A percentile compares a stretch with the other conserved stretches of the same genome.
These are phyloP conservation scores for Drosophila biarmipes DNA, from an alignment of 1,140 invertebrate genomes.

Conservation along the genomic window DNA sequence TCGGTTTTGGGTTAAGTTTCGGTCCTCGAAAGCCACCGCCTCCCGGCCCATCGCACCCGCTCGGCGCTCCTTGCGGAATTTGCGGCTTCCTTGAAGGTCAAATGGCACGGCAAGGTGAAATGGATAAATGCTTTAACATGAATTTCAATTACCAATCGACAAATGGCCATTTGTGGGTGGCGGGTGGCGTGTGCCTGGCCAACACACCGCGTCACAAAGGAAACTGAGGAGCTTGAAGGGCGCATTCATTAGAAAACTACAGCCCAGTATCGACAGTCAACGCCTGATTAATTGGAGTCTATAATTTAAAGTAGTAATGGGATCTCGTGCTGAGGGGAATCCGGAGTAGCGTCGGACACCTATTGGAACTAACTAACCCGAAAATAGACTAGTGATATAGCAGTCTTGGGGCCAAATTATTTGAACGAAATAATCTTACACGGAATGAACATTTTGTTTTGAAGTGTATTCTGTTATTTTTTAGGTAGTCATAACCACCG, in stretches of 20 bases:
- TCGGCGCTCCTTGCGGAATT: slow-evolving; percentile 29
- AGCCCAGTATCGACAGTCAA: not conserved
- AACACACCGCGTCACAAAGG: not conserved
- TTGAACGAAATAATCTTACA: too few relatives aligned
- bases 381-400: not conserved
- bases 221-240: not conserved
- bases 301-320: not conserved
- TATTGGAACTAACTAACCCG: not conserved
- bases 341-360: too few relatives aligned
- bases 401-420: too few relatives aligned
- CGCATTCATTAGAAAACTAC: not conserved
- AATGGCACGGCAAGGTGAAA: slow-evolving; percentile 52
- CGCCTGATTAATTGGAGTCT: not conserved
- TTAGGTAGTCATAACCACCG: too few relatives aligned
- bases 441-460: too few relatives aligned
- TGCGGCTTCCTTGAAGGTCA: slow-evolving; percentile 65
- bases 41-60: not conserved
- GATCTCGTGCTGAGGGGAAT: not conserved
- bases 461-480: too few relatives aligned
- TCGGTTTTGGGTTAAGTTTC: slow-evolving; percentile 44
- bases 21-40: slow-evolving; percentile 9
- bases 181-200: not conserved
- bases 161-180: slow-evolving; percentile 36
- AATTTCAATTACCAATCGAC: slow-evolving; percentile 55
- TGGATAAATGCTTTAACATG: slow-evolving; percentile 47